phyloP scores from a whole-genome alignment of 2,113 vertebrate genomes.

The Tylochromis polylepis region DNA sequence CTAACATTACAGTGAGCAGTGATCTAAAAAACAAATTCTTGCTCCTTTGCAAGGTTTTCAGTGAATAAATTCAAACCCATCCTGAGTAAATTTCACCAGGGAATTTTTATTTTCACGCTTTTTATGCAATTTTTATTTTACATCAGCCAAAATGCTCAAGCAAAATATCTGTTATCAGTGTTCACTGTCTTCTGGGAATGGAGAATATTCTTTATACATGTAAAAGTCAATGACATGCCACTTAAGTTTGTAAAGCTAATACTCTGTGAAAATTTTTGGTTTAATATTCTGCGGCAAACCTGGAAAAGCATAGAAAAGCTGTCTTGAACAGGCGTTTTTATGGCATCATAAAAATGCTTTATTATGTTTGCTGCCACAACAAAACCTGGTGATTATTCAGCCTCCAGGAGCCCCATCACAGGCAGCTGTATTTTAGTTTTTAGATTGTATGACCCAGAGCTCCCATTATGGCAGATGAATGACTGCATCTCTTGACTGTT shows the following conservation, averaged over 20 bases:
- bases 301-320: conserved; percentile 24
- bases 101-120: not conserved
- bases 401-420: conserved; percentile 45
- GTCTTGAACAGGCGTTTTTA: conserved; percentile 42
- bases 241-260: conserved; percentile 21
- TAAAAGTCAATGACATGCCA: conserved; percentile 23
- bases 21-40: conserved; percentile 12
- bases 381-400: conserved; percentile 56
- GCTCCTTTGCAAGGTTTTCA: not conserved
- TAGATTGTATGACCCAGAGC: conserved; percentile 40
- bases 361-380: conserved; percentile 53
- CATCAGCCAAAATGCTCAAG: not conserved
- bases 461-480: conserved; percentile 53
- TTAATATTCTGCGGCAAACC: conserved; percentile 14
- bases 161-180: not conserved
- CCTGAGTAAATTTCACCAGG: not conserved
- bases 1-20: not conserved
- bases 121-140: not conserved
- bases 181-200: not conserved
- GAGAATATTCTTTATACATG: conserved; percentile 15
- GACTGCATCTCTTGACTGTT: conserved; percentile 27
- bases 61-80: not conserved
- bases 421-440: conserved; percentile 39
- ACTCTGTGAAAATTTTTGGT: not conserved
- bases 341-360: conserved; percentile 40